Evolutionary conservation across 1,140 invertebrate species (phyloP).

Genomic region (Lerema accius): DNA sequence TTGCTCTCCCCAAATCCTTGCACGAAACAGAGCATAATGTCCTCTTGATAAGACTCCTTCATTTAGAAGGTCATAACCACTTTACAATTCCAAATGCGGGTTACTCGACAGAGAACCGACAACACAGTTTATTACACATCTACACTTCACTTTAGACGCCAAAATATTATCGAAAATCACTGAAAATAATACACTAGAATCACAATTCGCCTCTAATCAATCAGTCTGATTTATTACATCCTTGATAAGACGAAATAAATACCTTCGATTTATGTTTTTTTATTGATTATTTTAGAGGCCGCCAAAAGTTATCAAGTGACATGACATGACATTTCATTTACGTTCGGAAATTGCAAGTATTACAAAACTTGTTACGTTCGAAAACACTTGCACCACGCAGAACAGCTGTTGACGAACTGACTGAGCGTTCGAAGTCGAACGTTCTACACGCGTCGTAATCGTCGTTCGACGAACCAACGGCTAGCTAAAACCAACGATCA

Average conservation of each 20-base stretch:
- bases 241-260: background rate
- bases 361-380: constrained; percentile 42
- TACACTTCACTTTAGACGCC: background rate
- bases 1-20: constrained; percentile 67
- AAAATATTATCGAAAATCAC: constrained; percentile 19
- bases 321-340: constrained; percentile 36
- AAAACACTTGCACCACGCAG: constrained; percentile 47
- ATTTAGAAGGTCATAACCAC: constrained; percentile 62
- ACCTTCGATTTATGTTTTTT: too few relatives aligned
- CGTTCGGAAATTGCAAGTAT: constrained; percentile 36
- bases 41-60: constrained; percentile 75
- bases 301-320: constrained; percentile 21
- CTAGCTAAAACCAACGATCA: too few relatives aligned
- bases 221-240: constrained; percentile 6
- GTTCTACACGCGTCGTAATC: background rate
- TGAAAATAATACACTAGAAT: constrained; percentile 41
- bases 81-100: constrained; percentile 17
- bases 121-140: constrained; percentile 30
- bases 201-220: constrained; percentile 33
- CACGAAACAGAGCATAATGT: constrained; percentile 80
- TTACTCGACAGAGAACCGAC: constrained; percentile 9
- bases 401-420: constrained; percentile 59
- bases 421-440: constrained; percentile 20
- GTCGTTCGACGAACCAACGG: constrained; percentile 34
- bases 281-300: constrained; percentile 10